phyloP scores from a whole-genome alignment of 2,113 vertebrate species.

The Lutjanus erythropterus region DNA sequence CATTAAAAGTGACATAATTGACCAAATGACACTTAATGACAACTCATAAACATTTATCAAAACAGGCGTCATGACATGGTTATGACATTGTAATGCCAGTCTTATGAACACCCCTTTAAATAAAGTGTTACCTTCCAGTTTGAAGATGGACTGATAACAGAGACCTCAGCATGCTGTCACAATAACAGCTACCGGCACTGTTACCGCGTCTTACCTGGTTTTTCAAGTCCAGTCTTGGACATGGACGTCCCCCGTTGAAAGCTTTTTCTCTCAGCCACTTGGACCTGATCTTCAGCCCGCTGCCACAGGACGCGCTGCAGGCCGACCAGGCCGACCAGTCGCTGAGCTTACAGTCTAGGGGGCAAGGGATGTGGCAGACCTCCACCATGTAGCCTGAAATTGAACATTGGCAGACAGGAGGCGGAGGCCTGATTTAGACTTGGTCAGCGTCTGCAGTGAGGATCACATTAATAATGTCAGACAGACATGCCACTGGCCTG shows the following conservation, averaged over 20 bases:
- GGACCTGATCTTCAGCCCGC: slow-evolving; percentile 91
- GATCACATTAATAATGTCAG: slow-evolving; percentile 55
- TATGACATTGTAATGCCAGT: no score
- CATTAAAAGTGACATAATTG: no score
- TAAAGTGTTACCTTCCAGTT: no score
- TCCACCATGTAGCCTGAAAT: slow-evolving; percentile 92
- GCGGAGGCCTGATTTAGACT: slow-evolving; percentile 42
- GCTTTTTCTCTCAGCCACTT: slow-evolving; percentile 97
- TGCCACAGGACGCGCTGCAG: slow-evolving; percentile 93
- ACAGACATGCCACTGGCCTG: slow-evolving; percentile 37
- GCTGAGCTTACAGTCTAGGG: slow-evolving; percentile 96
- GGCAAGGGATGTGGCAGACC: slow-evolving; percentile 91
- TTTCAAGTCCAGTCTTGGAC: slow-evolving; percentile 95
- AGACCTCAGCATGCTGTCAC: neutral
- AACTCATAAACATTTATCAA: no score
- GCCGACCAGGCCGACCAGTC: slow-evolving; percentile 94
- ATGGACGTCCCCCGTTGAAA: slow-evolving; percentile 95
- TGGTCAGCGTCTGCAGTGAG: slow-evolving; percentile 32
- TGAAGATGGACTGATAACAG: neutral
- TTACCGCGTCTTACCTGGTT: slow-evolving; percentile 91
- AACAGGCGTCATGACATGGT: no score
- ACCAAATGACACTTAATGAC: no score
- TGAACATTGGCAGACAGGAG: slow-evolving; percentile 59
- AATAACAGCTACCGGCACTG: neutral
- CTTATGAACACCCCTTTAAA: no score